A percentile compares a stretch with the other conserved stretches of the same genome.
phyloP scores from a whole-genome alignment of 2,888 invertebrate genomes.

The Escarpia spicata region DNA sequence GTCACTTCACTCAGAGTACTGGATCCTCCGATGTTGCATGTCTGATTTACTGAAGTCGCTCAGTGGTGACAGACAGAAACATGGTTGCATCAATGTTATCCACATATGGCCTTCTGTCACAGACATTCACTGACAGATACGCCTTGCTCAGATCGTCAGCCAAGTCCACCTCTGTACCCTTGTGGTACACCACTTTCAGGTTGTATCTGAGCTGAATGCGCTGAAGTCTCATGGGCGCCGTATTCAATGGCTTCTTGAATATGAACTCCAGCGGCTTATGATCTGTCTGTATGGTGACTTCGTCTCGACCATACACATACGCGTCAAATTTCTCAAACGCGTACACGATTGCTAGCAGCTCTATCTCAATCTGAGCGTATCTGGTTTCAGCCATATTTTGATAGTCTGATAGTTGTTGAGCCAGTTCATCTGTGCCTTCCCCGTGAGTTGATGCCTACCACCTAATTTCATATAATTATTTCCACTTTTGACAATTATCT shows the following conservation, averaged over 20 bases:
- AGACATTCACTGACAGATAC: not conserved
- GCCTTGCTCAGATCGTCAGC: slow-evolving; percentile 25
- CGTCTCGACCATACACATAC: slow-evolving; percentile 44
- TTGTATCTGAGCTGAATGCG: slow-evolving; percentile 53
- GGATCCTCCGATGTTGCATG: not conserved
- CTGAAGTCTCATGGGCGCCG: slow-evolving; percentile 48
- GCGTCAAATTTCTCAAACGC: not conserved
- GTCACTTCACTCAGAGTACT: not conserved
- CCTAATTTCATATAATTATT: too few relatives aligned
- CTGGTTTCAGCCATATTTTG: not conserved
- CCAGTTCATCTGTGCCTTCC: too few relatives aligned
- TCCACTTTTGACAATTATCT: too few relatives aligned
- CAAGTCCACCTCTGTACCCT: slow-evolving; percentile 37
- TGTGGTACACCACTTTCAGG: slow-evolving; percentile 48
- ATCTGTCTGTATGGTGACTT: slow-evolving; percentile 55
- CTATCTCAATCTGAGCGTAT: not conserved
- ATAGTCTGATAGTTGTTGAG: too few relatives aligned
- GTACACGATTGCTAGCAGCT: not conserved
- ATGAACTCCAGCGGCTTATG: slow-evolving; percentile 63
- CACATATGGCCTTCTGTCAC: not conserved
- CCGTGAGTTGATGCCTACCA: too few relatives aligned
- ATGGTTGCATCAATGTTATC: not conserved
- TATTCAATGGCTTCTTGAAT: slow-evolving; percentile 49
- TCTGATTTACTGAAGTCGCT: not conserved
- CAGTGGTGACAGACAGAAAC: not conserved